Percentiles rank a stretch among this genome's conserved stretches.
These are phyloP conservation scores for Nymphalis urticae DNA, from an alignment of 2,888 invertebrate species.

Conservation along the genomic window DNA sequence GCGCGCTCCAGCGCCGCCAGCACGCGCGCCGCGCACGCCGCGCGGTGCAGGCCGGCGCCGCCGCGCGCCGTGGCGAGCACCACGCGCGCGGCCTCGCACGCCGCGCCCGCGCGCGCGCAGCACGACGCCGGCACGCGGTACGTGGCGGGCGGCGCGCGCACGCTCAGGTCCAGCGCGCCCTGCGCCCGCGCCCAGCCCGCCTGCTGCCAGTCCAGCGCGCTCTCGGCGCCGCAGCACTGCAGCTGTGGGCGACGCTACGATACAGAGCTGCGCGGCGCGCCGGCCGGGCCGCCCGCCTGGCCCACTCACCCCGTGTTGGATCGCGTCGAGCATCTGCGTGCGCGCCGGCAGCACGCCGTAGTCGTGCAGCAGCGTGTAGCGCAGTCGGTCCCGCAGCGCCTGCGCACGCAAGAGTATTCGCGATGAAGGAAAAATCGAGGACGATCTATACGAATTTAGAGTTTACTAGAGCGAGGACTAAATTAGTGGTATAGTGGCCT, in stretches of 20 bases:
- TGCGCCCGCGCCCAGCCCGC: conserved; percentile 53
- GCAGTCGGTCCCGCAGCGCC: conserved; percentile 53
- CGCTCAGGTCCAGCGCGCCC: conserved; percentile 59
- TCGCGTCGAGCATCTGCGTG: conserved; percentile 65
- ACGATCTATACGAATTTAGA: no score
- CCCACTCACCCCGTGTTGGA: conserved; percentile 60
- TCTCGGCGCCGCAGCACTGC: conserved; percentile 96
- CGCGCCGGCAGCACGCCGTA: conserved; percentile 61
- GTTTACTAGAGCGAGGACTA: no score
- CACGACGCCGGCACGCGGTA: conserved; percentile 69
- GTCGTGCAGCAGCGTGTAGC: conserved; percentile 55
- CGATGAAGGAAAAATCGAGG: no score
- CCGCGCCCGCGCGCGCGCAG: conserved; percentile 45
- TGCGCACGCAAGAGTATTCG: not conserved
- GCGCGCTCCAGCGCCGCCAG: conserved; percentile 52
- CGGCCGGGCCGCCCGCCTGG: no score
- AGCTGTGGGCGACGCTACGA: conserved; percentile 72
- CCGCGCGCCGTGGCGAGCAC: conserved; percentile 51
- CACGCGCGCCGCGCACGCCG: conserved; percentile 58
- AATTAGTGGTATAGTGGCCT: no score
- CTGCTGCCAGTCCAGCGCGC: conserved; percentile 93
- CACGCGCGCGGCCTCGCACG: conserved; percentile 50
- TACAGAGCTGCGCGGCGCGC: conserved; percentile 12
- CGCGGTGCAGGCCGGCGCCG: conserved; percentile 51
- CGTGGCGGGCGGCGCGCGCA: conserved; percentile 57